Base-by-base conservation (phyloP, 2,797 vertebrate genomes). In the Fringilla coelebs region DNA sequence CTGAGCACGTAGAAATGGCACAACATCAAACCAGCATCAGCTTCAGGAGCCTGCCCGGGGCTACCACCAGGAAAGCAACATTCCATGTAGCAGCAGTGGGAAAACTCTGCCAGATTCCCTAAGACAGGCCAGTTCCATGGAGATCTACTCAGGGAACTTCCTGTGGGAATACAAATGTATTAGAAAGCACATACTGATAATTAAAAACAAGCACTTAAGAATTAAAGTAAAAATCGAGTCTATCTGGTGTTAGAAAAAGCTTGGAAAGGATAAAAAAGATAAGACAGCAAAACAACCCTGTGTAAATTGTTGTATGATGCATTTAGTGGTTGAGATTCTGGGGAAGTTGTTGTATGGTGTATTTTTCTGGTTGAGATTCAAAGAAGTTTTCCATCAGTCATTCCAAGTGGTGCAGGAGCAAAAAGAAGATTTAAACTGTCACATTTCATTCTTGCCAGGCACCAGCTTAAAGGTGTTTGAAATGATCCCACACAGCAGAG, bases 61-160 rank as follows among this genome's bases (percentile, higher is more conserved):
- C 95, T 96, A 80, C 78, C 89, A 94, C 90, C 90, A 80, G 89
- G 91, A 95, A 95, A 91, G 94, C 95, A 81, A 17, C 94, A 95
- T 96, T 96, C 95, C 93, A 87, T 6, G 5, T 3, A 82, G 78
- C 10, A 96, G 79, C 88, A 90, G 54, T 88, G 90, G 89, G 84
- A 94, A 89, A 78, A 73, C 82, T 71, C 84, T 92, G 90, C 87
- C 85, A 89, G n/a, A 84, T 84, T 81, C 92, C 85, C 87, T 24
- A 20, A 51, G 91, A 88, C 41, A 60, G 85, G 49, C 51, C 82
- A 72, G 90, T 34, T 61, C 94, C 80, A 63, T 65, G 72, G 89
- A 83, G 68, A 82, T 57, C 67, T 34, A 15, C 45, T 92, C 63
- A 28, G 81, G 83, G 34, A 62, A 24, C 86, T 85, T 94, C 94